Evolutionary conservation across 2,888 invertebrate genomes (phyloP).

Genomic region (Masnerella sp.): DNA sequence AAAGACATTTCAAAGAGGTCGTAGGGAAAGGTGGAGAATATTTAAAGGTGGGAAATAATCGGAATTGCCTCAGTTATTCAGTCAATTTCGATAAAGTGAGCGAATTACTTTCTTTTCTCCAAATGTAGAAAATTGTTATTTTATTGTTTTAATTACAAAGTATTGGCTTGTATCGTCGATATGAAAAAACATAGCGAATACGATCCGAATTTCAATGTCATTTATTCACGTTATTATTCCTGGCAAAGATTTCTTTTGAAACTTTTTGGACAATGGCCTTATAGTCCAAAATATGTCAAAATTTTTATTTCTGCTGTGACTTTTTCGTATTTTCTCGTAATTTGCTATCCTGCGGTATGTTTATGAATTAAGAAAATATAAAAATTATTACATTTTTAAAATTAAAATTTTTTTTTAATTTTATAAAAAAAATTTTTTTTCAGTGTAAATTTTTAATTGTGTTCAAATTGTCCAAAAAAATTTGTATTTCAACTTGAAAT

Average conservation of each 20-base stretch:
- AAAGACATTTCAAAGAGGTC: too few species aligned
- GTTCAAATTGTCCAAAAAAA: too few species aligned
- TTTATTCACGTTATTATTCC: conserved; percentile 3
- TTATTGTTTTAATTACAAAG: not conserved
- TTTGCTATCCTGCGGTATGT: conserved; percentile 3
- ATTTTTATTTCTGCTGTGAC: not conserved
- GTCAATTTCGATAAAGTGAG: too few species aligned
- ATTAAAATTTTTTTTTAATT: not conserved
- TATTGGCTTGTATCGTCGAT: not conserved
- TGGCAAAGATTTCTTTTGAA: not conserved
- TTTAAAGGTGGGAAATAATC: too few species aligned
- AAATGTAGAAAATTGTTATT: too few species aligned
- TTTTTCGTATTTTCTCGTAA: not conserved
- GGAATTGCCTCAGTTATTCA: too few species aligned
- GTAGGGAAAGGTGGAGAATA: too few species aligned
- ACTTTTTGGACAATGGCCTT: conserved; percentile 2
- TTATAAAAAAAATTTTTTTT: not conserved
- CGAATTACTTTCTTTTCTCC: too few species aligned
- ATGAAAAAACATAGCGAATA: not conserved
- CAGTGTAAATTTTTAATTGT: not conserved
- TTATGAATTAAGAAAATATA: too few species aligned
- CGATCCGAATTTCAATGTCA: not conserved
- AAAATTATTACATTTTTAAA: too few species aligned
- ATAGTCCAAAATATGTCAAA: not conserved
- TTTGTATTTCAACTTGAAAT: too few species aligned